Conservation (phyloP, 1,140 invertebrate genomes). For the Delia radicum region DNA sequence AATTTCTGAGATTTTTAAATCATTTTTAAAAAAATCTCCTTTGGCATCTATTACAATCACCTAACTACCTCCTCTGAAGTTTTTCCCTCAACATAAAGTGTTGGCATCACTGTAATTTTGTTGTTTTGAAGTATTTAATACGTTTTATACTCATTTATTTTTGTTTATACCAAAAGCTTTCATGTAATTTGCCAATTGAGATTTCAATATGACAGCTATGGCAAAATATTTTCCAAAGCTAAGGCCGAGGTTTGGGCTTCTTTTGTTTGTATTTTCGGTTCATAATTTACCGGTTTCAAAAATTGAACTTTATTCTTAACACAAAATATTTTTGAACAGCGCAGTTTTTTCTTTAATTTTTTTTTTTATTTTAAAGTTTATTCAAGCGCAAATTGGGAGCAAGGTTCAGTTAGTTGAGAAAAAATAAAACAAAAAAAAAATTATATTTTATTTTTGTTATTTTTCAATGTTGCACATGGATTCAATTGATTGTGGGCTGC, state of each 20-base stretch:
- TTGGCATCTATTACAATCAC: too few relatives aligned
- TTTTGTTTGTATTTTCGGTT: not conserved
- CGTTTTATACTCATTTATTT: not conserved
- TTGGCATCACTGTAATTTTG: not conserved
- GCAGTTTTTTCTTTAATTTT: not conserved
- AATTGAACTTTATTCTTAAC: conserved; percentile 6
- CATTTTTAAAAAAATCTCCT: too few relatives aligned
- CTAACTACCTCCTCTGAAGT: too few relatives aligned
- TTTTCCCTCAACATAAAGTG: too few relatives aligned
- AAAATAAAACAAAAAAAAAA: conserved; percentile 7
- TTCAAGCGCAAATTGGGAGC: conserved; percentile 31
- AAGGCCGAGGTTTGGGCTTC: not conserved
- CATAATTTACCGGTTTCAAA: not conserved
- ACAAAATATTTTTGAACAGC: not conserved
- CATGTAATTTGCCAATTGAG: not conserved
- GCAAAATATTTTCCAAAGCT: not conserved
- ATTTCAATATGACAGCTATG: not conserved
- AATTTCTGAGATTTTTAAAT: too few relatives aligned
- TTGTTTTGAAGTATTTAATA: not conserved
- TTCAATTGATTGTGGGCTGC: conserved; percentile 18
- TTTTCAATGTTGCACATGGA: conserved; percentile 9
- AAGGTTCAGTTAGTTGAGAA: conserved; percentile 27
- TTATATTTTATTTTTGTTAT: conserved; percentile 2
- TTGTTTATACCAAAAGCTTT: not conserved
- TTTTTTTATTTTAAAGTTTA: conserved; percentile 25